A percentile compares a stretch with the other conserved stretches of the same genome.
These are phyloP conservation scores for Drosophila picticornis DNA, from an alignment of 2,888 invertebrate genomes.

Conservation along the genomic window DNA sequence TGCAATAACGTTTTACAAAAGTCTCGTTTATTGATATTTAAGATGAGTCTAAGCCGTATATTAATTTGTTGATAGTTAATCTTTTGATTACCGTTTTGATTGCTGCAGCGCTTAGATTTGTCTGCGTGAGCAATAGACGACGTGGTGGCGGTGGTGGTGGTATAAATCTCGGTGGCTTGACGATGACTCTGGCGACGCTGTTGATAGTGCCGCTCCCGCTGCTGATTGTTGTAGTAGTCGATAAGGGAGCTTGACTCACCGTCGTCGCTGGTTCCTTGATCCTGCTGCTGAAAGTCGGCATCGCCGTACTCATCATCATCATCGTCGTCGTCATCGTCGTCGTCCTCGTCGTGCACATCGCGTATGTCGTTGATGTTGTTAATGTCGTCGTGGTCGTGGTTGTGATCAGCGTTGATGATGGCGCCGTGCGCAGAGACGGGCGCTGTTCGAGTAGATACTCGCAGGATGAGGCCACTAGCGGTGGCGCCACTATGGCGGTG, in stretches of 20 bases:
- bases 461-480: slow-evolving; percentile 79
- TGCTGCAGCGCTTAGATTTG: slow-evolving; percentile 77
- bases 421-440: slow-evolving; percentile 54
- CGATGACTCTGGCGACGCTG: slow-evolving; percentile 71
- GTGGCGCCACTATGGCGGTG: slow-evolving; percentile 67
- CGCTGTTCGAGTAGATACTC: slow-evolving; percentile 84
- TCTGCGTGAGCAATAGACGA: slow-evolving; percentile 83
- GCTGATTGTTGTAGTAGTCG: slow-evolving; percentile 87
- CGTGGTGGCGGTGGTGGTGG: slow-evolving; percentile 85
- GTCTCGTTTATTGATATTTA: background rate
- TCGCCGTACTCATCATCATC: slow-evolving; percentile 78
- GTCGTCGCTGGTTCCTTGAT: slow-evolving; percentile 80
- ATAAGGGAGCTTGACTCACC: slow-evolving; percentile 86
- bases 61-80: background rate
- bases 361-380: slow-evolving; percentile 30
- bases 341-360: slow-evolving; percentile 83
- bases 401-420: slow-evolving; percentile 32
- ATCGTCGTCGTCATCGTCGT: slow-evolving; percentile 81
- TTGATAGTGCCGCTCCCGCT: slow-evolving; percentile 87
- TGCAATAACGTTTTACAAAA: slow-evolving; percentile 21
- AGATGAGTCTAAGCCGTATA: too few species aligned
- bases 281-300: slow-evolving; percentile 85
- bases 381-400: slow-evolving; percentile 36
- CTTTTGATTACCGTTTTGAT: slow-evolving; percentile 75
- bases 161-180: slow-evolving; percentile 81